Conservation (phyloP, 2,888 invertebrate genomes). For the Ennomos quercinarius region DNA sequence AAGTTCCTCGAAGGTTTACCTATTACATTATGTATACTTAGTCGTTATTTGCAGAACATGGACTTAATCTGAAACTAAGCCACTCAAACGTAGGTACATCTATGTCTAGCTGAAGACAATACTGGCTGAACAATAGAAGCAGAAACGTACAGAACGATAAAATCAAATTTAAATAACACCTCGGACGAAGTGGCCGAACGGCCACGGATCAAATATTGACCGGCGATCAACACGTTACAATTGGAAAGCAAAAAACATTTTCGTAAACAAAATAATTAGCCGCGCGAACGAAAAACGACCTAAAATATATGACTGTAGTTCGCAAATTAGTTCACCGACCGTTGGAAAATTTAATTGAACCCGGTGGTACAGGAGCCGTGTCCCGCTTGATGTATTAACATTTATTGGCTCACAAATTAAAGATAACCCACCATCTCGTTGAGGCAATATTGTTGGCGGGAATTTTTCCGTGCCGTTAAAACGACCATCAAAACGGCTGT, state of each 20-base stretch:
- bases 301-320: constrained; percentile 69
- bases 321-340: constrained; percentile 78
- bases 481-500: constrained; percentile 45
- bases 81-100: no score
- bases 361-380: constrained; percentile 54
- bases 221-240: constrained; percentile 74
- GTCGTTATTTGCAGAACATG: no score
- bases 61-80: no score
- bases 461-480: constrained; percentile 45
- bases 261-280: constrained; percentile 75
- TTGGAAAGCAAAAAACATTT: constrained; percentile 77
- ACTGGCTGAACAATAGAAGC: not conserved
- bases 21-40: no score
- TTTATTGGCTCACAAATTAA: constrained; percentile 84
- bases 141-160: constrained; percentile 36
- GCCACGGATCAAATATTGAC: constrained; percentile 76
- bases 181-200: constrained; percentile 54
- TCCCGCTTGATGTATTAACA: constrained; percentile 79
- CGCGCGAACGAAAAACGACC: constrained; percentile 60
- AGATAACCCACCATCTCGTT: constrained; percentile 68
- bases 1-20: no score
- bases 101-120: not conserved
- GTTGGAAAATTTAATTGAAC: constrained; percentile 75
- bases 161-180: constrained; percentile 65
- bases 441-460: constrained; percentile 57